Base-by-base conservation (phyloP, 2,888 invertebrate genomes). In the Acleris literana region DNA sequence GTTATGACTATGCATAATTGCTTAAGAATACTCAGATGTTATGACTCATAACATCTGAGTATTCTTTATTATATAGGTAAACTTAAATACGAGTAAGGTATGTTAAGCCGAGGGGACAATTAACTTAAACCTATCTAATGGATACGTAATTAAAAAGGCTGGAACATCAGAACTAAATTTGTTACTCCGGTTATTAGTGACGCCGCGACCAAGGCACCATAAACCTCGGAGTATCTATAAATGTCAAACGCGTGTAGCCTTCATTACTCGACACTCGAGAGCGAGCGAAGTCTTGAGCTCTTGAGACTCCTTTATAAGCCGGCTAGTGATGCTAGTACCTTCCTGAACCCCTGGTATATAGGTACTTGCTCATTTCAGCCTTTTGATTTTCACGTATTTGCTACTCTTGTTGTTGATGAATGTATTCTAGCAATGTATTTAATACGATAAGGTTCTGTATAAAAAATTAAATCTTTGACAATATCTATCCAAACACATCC, bases 291-390 rank as follows among this genome's bases (percentile, higher is more conserved):
- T 74, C 71, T 77, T 76, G 70, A 72, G 74, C 76, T 78, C 81
- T 83, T 72, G 69, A 80, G 82, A 80, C 78, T 81, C 79, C 79
- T 81, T 79, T 79, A 81, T 82, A 81, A 83, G 79, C 79, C 75
- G 69, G 73, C 76, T 73, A 76, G 74, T 72, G 73, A 72, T 74
- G 72, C 74, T 76, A 68, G 69, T 72, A 69, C 74, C 74, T 73
- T 76, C 74, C 72, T 79, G 80, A 74, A 74, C 69, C 64, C 70
- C 73, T 75, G 72, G 74, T 74, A 73, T 16, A 22, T 56, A n/a
- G n/a, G n/a, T n/a, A 44, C 70, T 73, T 74, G 76, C 73, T 76
- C 75, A 78, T 74, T 79, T 78, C 72, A 67, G 67, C 71, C 70
- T 72, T 73, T 75, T 52, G 25, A 63, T 51, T 64, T 53, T 33